phyloP scores from a whole-genome alignment of 53 echinoderm and acorn worm species.

The Paelopatides confundens region DNA sequence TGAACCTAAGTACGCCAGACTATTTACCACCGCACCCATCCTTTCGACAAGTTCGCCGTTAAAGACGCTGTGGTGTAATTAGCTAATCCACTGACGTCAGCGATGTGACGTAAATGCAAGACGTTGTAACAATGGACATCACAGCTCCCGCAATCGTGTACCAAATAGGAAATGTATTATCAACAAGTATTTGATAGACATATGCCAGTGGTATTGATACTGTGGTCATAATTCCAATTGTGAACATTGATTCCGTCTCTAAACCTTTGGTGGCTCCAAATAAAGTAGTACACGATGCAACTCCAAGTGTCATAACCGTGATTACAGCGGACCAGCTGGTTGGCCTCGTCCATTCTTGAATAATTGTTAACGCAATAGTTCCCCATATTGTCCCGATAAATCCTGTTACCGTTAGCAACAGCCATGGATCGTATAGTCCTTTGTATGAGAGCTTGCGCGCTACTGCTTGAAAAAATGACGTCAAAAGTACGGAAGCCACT shows the following conservation, averaged over 20 bases:
- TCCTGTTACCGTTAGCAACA: neutral
- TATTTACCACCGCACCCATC: no score
- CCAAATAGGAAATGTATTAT: neutral
- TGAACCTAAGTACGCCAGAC: no score
- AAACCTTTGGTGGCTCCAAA: slow-evolving; percentile 12
- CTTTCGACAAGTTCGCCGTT: no score
- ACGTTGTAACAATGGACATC: neutral
- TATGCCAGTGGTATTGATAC: slow-evolving; percentile 18
- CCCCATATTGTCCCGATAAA: neutral
- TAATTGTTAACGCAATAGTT: neutral
- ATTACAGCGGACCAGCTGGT: neutral
- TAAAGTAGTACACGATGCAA: neutral
- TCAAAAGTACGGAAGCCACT: neutral
- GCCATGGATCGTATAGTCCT: neutral
- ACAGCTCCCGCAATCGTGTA: slow-evolving; percentile 8
- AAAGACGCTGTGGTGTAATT: no score
- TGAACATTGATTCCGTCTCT: slow-evolving; percentile 33
- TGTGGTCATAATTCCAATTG: slow-evolving; percentile 14
- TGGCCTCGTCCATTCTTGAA: neutral
- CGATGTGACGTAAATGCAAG: slow-evolving; percentile 9
- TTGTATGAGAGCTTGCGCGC: slow-evolving; percentile 23
- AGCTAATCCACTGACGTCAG: neutral
- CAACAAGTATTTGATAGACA: slow-evolving; percentile 19
- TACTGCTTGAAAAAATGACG: slow-evolving; percentile 4
- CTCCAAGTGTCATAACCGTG: neutral